Base-by-base conservation (phyloP, 2,113 vertebrate species). In the Shinisaurus crocodilurus region DNA sequence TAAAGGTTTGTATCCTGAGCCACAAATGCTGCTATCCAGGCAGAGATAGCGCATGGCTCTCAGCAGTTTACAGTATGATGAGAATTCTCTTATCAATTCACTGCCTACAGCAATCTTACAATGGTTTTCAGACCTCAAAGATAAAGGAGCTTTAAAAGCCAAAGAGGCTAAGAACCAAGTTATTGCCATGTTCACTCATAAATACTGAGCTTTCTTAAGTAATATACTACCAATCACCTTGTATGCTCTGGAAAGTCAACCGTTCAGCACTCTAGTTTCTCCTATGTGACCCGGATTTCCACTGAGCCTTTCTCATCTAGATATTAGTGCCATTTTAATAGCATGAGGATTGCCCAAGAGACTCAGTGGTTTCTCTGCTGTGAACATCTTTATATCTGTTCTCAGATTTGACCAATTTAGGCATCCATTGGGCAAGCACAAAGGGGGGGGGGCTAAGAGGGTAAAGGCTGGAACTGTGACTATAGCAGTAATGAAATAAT, bases 81-180 rank as follows among this genome's bases (percentile, higher is more conserved):
- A 83, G 69, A 75, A 84, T 83, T 75, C 81, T 60, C 81, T 89
- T 89, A 83, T 89, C 81, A 83, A 79, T 48, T 57, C 75, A 60
- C 40, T 45, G 72, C 88, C 81, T 89, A 57, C 84, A 75, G 88
- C 80, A 89, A 76, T 76, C 81, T 84, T 89, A 34, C 40, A 89
- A 27, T 89, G 88, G 50, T n/a, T 75, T 83, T 83, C 70, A 63
- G 88, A 89, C 81, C 70, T 48, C 88, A 60, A 83, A 76, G 81
- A 89, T 89, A 83, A 89, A 84, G 81, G 54, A 89, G 88, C 81
- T 89, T 89, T 76, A 83, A 84, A 84, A 60, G 81, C 69, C 69
- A 84, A 82, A 48, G 50, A 89, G 67, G 88, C 50, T 83, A 83
- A 75, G 37, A 72, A 89, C 80, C 63, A 83, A 89, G 80, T 75